Evolutionary conservation across 2,797 vertebrate genomes (phyloP), one percentile per base, ranked within the genome.

Genomic region (Microhierax caerulescens): DNA sequence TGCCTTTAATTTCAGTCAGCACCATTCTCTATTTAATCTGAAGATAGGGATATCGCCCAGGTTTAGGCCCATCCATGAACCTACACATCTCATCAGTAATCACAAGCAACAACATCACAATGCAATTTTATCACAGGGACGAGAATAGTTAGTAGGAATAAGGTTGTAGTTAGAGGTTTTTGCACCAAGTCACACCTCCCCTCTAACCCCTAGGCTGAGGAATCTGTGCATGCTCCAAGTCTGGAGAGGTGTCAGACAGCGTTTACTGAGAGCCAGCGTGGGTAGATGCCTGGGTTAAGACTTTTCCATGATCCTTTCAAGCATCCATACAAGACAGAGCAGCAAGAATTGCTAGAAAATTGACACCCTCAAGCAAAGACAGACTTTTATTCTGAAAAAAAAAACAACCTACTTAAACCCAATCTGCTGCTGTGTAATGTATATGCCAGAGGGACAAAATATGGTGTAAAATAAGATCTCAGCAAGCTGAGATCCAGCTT

Each of bases 311-410:
- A 70, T 82, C 43, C 51, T 86, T 74, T 87, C 67, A 82, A 73
- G 50, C 68, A 81, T 30, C 56, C 60, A 25, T 39, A 34, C 34
- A 80, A 75, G 64, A 50, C 0, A 79, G n/a, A 90, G 45, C 15
- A 67, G 72, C 73, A 91, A 90, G 85, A 86, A 90, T 64, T 82
- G 70, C 10, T 5, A 80, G 57, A 90, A 92, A 95, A 84, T 51
- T 91, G 61, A 85, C 65, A 75, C 54, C 82, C 65, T 91, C 53
- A 59, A 95, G 85, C n/a, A 77, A 78, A 93, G 69, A 61, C 50
- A 83, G 85, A 80, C 59, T 95, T 94, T 75, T 91, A 86, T 95
- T 94, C 76, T 94, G 89, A 89, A 87, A 92, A 95, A 95, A 27
- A n/a, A n/a, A n/a, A n/a, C n/a, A n/a, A n/a, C n/a, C 9, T 68